Evolutionary conservation across 2,888 invertebrate species (phyloP).

Genomic region (Theodoxus fluviatilis): DNA sequence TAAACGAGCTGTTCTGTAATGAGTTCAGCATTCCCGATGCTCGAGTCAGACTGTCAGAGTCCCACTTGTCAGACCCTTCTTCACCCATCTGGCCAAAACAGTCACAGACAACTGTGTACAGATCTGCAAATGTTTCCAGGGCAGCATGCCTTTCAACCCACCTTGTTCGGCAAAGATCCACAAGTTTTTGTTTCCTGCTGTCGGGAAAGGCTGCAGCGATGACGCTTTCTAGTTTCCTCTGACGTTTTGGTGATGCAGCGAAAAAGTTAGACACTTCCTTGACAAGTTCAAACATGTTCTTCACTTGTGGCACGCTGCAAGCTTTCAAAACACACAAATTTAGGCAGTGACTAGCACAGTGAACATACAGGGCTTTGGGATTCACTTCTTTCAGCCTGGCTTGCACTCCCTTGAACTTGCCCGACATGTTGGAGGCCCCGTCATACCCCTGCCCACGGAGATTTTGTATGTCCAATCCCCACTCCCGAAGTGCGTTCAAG

Average conservation of each 20-base stretch:
- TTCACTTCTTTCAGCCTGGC: conserved; percentile 26
- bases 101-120: background rate
- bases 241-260: too few relatives aligned
- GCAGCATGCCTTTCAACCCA: background rate
- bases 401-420: conserved; percentile 30
- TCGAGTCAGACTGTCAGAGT: background rate
- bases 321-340: conserved; percentile 31
- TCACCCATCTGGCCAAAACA: background rate
- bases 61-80: background rate
- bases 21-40: background rate
- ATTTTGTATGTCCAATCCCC: conserved; percentile 26
- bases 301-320: conserved; percentile 31
- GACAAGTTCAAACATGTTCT: too few relatives aligned
- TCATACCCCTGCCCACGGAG: conserved; percentile 34
- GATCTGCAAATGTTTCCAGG: background rate
- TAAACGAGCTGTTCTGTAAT: background rate
- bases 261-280: too few relatives aligned
- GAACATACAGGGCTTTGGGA: conserved; percentile 32
- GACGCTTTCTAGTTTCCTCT: conserved; percentile 33
- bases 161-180: background rate
- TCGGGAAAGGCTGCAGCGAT: conserved; percentile 29
- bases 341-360: conserved; percentile 33
- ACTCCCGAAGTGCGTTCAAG: conserved; percentile 7
- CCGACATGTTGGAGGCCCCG: conserved; percentile 31
- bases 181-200: background rate